Conservation (phyloP, 2,797 vertebrate genomes). For the Sandelia bainsii region DNA sequence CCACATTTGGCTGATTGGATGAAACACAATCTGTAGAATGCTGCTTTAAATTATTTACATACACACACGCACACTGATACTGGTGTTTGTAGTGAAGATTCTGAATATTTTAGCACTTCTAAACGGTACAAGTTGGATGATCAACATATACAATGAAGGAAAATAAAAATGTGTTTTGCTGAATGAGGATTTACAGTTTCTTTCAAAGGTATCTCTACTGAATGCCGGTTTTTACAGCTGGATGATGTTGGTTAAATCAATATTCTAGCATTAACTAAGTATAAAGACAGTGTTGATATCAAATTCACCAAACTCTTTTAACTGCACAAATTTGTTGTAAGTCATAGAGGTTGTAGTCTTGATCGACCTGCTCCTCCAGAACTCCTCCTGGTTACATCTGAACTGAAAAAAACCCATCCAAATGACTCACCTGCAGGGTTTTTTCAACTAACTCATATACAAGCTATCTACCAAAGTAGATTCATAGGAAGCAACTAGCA, state of each 20-base stretch:
- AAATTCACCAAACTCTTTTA: too few relatives aligned
- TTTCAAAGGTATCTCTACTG: background rate
- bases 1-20: conserved; percentile 44
- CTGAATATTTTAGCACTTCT: conserved; percentile 32
- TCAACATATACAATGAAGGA: conserved; percentile 9
- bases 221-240: background rate
- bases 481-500: too few relatives aligned
- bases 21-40: conserved; percentile 18
- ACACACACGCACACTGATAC: conserved; percentile 1
- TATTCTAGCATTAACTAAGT: background rate
- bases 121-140: conserved; percentile 30
- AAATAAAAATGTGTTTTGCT: background rate
- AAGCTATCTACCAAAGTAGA: too few relatives aligned
- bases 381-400: too few relatives aligned
- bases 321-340: too few relatives aligned
- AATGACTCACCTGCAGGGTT: too few relatives aligned
- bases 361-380: too few relatives aligned
- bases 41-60: conserved; percentile 57
- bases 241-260: background rate
- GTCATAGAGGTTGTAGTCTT: too few relatives aligned
- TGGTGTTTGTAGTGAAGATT: conserved; percentile 30
- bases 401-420: too few relatives aligned
- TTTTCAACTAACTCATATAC: too few relatives aligned
- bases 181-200: background rate
- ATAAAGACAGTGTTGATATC: background rate